Percentiles rank a stretch among this genome's conserved stretches.
phyloP scores from a whole-genome alignment of 2,113 vertebrate species.

The Rhagologus leucostigma region DNA sequence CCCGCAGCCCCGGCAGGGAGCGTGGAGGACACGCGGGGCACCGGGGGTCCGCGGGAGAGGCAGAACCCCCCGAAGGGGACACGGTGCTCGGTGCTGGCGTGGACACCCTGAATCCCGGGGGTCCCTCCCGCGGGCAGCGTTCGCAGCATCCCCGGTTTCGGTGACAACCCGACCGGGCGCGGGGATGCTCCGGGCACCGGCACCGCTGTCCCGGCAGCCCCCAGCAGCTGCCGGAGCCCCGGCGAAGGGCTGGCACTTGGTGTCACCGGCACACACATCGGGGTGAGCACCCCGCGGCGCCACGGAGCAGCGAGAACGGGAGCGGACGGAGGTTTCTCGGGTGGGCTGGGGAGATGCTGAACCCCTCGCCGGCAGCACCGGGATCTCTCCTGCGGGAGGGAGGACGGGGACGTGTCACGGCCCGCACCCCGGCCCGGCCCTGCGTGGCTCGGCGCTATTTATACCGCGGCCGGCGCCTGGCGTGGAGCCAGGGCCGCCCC shows the following conservation, averaged over 20 bases:
- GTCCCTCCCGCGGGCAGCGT: not conserved
- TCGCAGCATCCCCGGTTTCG: not conserved
- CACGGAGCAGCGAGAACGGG: not conserved
- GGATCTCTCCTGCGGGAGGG: not conserved
- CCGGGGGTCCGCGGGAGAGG: not conserved
- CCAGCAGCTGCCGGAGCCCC: not conserved
- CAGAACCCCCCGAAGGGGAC: not conserved
- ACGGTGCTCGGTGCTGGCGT: not conserved
- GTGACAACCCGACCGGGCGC: not conserved
- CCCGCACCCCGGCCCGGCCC: not conserved
- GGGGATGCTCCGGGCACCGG: not conserved
- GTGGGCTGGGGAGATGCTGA: too few species aligned
- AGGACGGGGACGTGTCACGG: not conserved
- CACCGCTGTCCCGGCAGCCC: not conserved
- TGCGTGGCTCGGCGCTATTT: not conserved
- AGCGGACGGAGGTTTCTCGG: too few species aligned
- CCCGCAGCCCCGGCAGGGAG: not conserved
- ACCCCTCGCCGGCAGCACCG: not conserved
- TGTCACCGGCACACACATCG: not conserved
- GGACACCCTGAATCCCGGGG: not conserved
- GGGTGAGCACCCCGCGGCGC: not conserved
- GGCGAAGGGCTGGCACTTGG: not conserved
- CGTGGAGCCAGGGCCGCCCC: not conserved
- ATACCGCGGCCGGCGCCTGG: conserved; percentile 3
- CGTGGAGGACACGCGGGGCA: not conserved